Evolutionary conservation across 23 tunicate genomes (phyloP), one percentile per base, ranked within the genome.

Genomic region (Trididemnum clinides): DNA sequence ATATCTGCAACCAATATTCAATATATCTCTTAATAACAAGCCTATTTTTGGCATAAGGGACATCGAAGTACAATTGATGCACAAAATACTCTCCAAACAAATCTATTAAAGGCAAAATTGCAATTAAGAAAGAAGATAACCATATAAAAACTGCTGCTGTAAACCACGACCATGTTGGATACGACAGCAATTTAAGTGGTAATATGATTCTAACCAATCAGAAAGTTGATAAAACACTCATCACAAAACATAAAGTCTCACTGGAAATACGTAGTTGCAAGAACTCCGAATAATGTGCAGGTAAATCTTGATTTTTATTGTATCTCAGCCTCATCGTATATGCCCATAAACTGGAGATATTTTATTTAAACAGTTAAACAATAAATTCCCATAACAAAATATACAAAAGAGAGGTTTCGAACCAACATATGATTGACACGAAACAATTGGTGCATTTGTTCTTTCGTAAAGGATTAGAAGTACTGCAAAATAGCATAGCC

Each of bases 351-450:
- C 1, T 20, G 3, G 1, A 51, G 38, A 51, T 80, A 33, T 80
- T 80, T 65, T 19, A 49, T 33, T 5, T 71, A 64, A 1, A 87
- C 30, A 12, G 26, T 32, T 19, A 87, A 36, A 18, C 80, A 69
- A 33, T 87, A 87, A 27, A 87, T 36, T 4, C 91, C 80, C 91
- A 87, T 87, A 4, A 87, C 7, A 21, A 87, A 32, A 37, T 87
- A 85, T 1, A 86, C 39, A 66, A 80, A 32, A 1, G 91, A 58
- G 1, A 87, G 71, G 33, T 87, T 87, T 38, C 80, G 20, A 33
- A 87, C 29, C 23, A 87, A 10, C 30, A 65, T 34, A 5, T 70
- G 85, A 33, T 51, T 51, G 10, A 22, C 4, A 5, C 38, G 25
- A 4, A 12, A 51, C 37, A 29, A 7, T 10, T 78, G 21, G 28